phyloP scores from a whole-genome alignment of 2,113 vertebrate genomes.

The Grammomys dolichurus region DNA sequence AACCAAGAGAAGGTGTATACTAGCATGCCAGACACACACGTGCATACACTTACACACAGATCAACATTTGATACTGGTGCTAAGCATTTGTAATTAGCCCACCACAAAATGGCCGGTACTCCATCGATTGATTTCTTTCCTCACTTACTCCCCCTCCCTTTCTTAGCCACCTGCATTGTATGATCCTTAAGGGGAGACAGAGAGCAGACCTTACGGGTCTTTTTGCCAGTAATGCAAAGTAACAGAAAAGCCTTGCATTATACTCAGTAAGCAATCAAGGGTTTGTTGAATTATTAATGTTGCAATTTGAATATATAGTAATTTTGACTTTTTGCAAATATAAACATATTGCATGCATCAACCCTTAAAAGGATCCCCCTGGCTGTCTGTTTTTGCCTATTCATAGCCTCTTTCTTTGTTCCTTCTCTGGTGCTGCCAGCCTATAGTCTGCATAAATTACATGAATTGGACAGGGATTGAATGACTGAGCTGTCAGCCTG shows the following conservation, averaged over 20 bases:
- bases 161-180: constrained; percentile 10
- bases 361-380: not conserved
- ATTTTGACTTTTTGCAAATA: constrained; percentile 52
- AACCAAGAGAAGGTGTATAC: constrained; percentile 17
- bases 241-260: constrained; percentile 48
- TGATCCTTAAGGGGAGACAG: not conserved
- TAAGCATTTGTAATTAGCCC: constrained; percentile 40
- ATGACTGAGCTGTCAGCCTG: not conserved
- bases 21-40: not conserved
- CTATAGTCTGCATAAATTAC: constrained; percentile 24
- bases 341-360: constrained; percentile 38
- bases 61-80: not conserved
- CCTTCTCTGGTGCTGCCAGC: not conserved
- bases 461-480: not conserved
- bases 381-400: constrained; percentile 46
- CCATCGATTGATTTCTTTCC: not conserved
- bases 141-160: not conserved
- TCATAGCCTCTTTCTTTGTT: constrained; percentile 37
- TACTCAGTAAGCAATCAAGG: constrained; percentile 24
- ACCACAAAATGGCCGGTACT: not conserved
- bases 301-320: constrained; percentile 39
- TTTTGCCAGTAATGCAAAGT: constrained; percentile 12
- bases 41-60: not conserved
- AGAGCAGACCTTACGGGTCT: constrained; percentile 4
- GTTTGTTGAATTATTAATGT: constrained; percentile 64